Conservation (phyloP, 2,113 vertebrate species). For the Sceloporus tristichus region DNA sequence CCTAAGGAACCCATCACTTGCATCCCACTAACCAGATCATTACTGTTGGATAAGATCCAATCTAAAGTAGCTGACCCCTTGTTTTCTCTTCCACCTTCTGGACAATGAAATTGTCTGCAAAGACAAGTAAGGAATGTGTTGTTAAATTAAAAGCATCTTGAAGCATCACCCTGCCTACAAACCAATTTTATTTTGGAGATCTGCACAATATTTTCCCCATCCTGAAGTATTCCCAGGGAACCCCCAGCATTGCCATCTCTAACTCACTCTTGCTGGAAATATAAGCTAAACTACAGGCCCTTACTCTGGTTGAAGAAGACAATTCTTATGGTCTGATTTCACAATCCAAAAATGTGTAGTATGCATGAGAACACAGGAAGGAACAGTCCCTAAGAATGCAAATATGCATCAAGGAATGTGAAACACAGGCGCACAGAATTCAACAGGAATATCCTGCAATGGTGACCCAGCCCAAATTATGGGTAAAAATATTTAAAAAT, state of each 20-base stretch:
- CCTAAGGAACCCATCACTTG: no score
- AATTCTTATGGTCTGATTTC: constrained; percentile 12
- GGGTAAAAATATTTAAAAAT: constrained; percentile 32
- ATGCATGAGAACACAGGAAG: constrained; percentile 27
- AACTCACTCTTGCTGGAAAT: background rate
- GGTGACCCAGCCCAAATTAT: background rate
- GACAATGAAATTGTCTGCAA: no score
- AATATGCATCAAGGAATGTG: constrained; percentile 23
- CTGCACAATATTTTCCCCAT: no score
- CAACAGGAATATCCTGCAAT: constrained; percentile 23
- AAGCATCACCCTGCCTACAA: background rate
- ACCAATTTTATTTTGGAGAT: no score
- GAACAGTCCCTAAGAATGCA: constrained; percentile 15
- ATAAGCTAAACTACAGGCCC: background rate
- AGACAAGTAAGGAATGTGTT: no score
- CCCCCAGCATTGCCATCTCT: background rate
- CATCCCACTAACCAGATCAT: no score
- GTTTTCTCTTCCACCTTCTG: no score
- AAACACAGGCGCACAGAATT: constrained; percentile 9
- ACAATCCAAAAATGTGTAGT: background rate
- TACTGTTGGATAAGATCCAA: no score
- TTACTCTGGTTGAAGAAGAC: background rate
- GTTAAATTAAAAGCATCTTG: background rate
- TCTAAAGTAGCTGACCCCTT: no score
- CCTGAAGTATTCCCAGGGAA: no score